These are phyloP conservation scores for Leptinotarsa texana DNA, from an alignment of 1,140 invertebrate genomes.

Conservation along the genomic window DNA sequence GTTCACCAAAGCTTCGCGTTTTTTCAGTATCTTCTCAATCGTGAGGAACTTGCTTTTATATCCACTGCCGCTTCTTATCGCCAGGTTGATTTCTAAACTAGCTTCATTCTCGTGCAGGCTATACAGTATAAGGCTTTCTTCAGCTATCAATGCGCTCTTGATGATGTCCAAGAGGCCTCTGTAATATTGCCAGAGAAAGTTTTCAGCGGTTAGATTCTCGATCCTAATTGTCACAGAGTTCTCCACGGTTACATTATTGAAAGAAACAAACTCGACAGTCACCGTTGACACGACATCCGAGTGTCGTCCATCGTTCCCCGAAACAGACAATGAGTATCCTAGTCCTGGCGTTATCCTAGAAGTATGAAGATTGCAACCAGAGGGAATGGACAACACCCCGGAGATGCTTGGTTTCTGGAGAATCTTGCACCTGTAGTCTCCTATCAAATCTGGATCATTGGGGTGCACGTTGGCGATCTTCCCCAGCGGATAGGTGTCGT, in stretches of 20 bases:
- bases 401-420: constrained; percentile 62
- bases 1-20: constrained; percentile 66
- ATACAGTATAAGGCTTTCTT: constrained; percentile 71
- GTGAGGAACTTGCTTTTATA: constrained; percentile 67
- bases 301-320: constrained; percentile 88
- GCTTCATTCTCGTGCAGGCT: constrained; percentile 68
- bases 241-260: constrained; percentile 79
- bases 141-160: constrained; percentile 65
- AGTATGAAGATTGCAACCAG: constrained; percentile 78
- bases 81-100: constrained; percentile 73
- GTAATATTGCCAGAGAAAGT: constrained; percentile 78
- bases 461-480: constrained; percentile 90
- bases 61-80: constrained; percentile 60
- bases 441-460: constrained; percentile 84
- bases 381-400: constrained; percentile 72
- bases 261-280: constrained; percentile 77
- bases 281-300: constrained; percentile 82
- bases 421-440: constrained; percentile 85
- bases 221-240: constrained; percentile 81
- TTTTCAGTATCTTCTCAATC: constrained; percentile 65
- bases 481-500: constrained; percentile 70
- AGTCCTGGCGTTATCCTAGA: constrained; percentile 68
- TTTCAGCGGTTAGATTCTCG: constrained; percentile 69
- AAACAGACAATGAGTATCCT: constrained; percentile 75
- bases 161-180: constrained; percentile 72